Evolutionary conservation across 2,888 invertebrate genomes (phyloP).

Genomic region (Drosophila suboccidentalis): DNA sequence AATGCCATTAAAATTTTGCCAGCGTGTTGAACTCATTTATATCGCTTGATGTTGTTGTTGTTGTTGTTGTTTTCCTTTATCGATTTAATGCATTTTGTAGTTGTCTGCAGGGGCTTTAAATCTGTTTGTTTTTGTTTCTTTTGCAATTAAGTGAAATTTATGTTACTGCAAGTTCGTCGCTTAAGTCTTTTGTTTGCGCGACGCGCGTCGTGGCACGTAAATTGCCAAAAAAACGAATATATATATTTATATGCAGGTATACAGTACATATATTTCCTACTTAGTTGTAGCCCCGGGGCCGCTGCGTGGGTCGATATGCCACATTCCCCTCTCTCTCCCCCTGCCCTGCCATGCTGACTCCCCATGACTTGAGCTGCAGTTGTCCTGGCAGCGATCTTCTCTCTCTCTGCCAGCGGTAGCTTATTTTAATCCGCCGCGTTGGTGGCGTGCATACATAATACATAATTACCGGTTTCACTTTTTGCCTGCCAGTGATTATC

Average conservation of each 20-base stretch:
- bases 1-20: slow-evolving; percentile 71
- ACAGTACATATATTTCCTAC: slow-evolving; percentile 65
- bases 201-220: slow-evolving; percentile 72
- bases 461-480: slow-evolving; percentile 81
- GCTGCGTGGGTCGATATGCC: slow-evolving; percentile 65
- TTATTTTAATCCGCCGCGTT: slow-evolving; percentile 74
- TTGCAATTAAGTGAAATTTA: slow-evolving; percentile 80
- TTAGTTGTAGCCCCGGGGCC: slow-evolving; percentile 36
- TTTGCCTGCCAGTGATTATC: slow-evolving; percentile 72
- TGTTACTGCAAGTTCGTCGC: slow-evolving; percentile 78
- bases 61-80: slow-evolving; percentile 46
- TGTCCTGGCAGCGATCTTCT: slow-evolving; percentile 59
- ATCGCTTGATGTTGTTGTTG: slow-evolving; percentile 44
- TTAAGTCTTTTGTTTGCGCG: slow-evolving; percentile 77
- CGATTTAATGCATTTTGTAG: slow-evolving; percentile 75
- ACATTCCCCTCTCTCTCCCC: background rate
- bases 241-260: slow-evolving; percentile 1
- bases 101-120: slow-evolving; percentile 48
- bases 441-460: slow-evolving; percentile 81
- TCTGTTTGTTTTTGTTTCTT: slow-evolving; percentile 48
- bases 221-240: slow-evolving; percentile 59
- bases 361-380: slow-evolving; percentile 33
- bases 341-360: background rate
- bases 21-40: slow-evolving; percentile 78
- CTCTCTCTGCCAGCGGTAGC: slow-evolving; percentile 48